phyloP scores from a whole-genome alignment of 2,113 vertebrate genomes.

The Onychostoma macrolepis region DNA sequence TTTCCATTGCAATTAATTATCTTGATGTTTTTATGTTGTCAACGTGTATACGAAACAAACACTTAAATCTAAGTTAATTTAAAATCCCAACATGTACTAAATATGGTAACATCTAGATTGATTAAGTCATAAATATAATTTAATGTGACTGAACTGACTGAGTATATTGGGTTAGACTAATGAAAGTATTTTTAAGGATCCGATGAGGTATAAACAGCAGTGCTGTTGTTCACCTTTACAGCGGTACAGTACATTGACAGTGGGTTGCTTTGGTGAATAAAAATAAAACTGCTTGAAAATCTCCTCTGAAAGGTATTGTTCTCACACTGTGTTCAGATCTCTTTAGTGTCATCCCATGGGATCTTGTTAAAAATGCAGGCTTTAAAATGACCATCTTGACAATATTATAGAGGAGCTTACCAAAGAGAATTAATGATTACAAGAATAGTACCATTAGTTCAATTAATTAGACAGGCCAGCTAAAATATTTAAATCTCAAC shows the following conservation, averaged over 20 bases:
- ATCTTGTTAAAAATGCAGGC: conserved; percentile 62
- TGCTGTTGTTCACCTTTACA: not conserved
- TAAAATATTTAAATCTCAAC: conserved; percentile 70
- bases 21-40: not conserved
- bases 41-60: not conserved
- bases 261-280: not conserved
- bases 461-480: conserved; percentile 63
- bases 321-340: not conserved
- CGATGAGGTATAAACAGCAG: not conserved
- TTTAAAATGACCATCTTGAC: conserved; percentile 57
- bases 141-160: not conserved
- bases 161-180: not conserved
- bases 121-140: not conserved
- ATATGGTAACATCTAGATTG: not conserved
- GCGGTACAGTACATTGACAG: not conserved
- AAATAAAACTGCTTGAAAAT: not conserved
- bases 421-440: conserved; percentile 66
- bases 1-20: not conserved
- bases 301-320: not conserved
- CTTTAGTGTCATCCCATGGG: conserved; percentile 21
- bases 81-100: not conserved
- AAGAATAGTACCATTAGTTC: conserved; percentile 65
- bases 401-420: conserved; percentile 51
- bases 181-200: not conserved
- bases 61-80: not conserved